Conservation (phyloP, 2,888 invertebrate genomes). For the Calliscelio sp. region DNA sequence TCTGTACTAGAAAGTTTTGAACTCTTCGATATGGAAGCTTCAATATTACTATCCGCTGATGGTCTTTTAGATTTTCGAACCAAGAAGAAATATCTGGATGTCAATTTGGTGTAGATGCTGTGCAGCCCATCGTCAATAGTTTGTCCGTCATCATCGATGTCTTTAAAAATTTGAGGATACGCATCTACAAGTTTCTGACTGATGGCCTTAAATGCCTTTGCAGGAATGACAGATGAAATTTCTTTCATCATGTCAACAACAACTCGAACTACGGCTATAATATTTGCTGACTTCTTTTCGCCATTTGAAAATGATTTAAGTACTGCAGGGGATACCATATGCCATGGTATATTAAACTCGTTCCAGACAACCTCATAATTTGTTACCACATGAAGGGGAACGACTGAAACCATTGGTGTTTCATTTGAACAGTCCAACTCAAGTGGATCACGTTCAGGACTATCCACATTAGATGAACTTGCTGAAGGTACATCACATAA, state of each 20-base stretch:
- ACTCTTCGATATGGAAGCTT: not conserved
- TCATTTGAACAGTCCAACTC: too few species aligned
- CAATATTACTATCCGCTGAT: not conserved
- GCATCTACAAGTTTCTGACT: constrained; percentile 73
- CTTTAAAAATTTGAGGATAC: constrained; percentile 74
- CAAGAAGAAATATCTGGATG: constrained; percentile 74
- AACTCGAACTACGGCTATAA: not conserved
- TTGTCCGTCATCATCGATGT: constrained; percentile 75
- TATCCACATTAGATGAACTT: too few species aligned
- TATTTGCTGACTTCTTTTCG: not conserved
- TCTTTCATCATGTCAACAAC: constrained; percentile 50
- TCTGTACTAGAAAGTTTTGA: too few species aligned
- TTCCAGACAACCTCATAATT: constrained; percentile 20
- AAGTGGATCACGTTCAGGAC: too few species aligned
- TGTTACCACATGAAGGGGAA: not conserved
- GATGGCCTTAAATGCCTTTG: constrained; percentile 71
- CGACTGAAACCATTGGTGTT: too few species aligned
- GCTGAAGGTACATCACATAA: too few species aligned
- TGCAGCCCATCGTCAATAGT: constrained; percentile 74
- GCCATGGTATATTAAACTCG: constrained; percentile 25
- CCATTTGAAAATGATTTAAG: constrained; percentile 11
- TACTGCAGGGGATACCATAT: constrained; percentile 7
- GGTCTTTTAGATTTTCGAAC: constrained; percentile 35
- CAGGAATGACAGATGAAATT: constrained; percentile 67
- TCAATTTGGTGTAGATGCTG: constrained; percentile 66